Percentiles rank a stretch among this genome's conserved stretches.
These are phyloP conservation scores for Agonum fuliginosum DNA, from an alignment of 2,888 invertebrate genomes.

Conservation along the genomic window DNA sequence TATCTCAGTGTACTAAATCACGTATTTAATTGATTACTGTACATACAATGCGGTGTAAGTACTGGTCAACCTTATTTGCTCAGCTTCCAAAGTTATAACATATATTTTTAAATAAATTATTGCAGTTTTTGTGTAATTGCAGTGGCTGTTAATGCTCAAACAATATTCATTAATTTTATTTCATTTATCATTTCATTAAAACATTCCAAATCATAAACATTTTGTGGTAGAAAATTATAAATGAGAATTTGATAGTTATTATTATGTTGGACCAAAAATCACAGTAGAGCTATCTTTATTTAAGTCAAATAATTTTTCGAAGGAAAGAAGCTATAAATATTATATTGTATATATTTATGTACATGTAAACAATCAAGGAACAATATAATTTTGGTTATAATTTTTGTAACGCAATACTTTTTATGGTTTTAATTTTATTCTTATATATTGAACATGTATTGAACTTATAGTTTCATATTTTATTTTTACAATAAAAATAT, in stretches of 20 bases:
- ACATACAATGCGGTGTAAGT: too few species aligned
- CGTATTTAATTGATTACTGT: too few species aligned
- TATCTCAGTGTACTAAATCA: too few species aligned
- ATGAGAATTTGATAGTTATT: not conserved
- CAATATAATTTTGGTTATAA: not conserved
- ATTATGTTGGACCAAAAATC: slow-evolving; percentile 19
- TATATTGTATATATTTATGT: slow-evolving; percentile 31
- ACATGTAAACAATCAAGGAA: not conserved
- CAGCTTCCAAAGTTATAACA: too few species aligned
- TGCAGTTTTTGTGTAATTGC: not conserved
- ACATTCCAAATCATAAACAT: not conserved
- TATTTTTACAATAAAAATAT: not conserved
- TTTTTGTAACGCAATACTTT: not conserved
- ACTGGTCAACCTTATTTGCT: too few species aligned
- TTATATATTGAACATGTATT: not conserved
- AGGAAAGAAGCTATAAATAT: not conserved
- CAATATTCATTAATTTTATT: not conserved
- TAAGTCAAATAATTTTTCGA: not conserved
- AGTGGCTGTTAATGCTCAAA: not conserved
- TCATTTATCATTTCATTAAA: not conserved
- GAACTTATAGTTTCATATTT: not conserved
- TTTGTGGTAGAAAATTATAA: too few species aligned
- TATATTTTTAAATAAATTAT: not conserved
- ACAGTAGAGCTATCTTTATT: slow-evolving; percentile 46
- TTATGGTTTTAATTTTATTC: not conserved